Conservation (phyloP, 1,140 invertebrate genomes). For the Drosophila serrata region DNA sequence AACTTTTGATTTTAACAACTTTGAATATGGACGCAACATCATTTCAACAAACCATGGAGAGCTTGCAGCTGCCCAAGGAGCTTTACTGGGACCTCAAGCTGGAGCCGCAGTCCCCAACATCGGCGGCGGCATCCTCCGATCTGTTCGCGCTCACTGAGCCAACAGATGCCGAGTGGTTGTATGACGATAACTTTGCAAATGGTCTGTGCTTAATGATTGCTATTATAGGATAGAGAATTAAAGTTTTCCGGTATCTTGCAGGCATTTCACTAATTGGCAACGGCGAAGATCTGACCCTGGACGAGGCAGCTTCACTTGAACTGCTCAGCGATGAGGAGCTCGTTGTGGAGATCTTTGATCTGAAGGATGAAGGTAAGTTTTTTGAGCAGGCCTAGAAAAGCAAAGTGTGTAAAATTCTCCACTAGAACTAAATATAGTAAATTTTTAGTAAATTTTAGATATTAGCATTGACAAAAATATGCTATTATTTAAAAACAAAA, state of each 20-base stretch:
- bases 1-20: conserved; percentile 39
- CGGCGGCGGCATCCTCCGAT: conserved; percentile 58
- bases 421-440: neutral
- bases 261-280: conserved; percentile 51
- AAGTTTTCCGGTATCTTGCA: neutral
- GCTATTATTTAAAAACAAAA: too few relatives aligned
- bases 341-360: conserved; percentile 71
- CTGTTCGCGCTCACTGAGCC: conserved; percentile 72
- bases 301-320: conserved; percentile 41
- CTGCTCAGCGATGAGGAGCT: conserved; percentile 69
- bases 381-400: neutral
- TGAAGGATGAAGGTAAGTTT: conserved; percentile 72
- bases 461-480: too few relatives aligned
- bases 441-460: neutral
- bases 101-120: conserved; percentile 72
- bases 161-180: conserved; percentile 53
- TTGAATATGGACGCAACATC: conserved; percentile 41
- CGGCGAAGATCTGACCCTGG: conserved; percentile 28
- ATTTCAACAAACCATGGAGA: conserved; percentile 70
- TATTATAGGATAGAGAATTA: neutral
- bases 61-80: conserved; percentile 73
- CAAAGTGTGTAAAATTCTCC: too few relatives aligned
- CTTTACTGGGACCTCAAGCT: conserved; percentile 80
- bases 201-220: conserved; percentile 38
- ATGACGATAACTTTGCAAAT: conserved; percentile 83